Conservation (phyloP, 2,888 invertebrate genomes). For the Meta bourneti region DNA sequence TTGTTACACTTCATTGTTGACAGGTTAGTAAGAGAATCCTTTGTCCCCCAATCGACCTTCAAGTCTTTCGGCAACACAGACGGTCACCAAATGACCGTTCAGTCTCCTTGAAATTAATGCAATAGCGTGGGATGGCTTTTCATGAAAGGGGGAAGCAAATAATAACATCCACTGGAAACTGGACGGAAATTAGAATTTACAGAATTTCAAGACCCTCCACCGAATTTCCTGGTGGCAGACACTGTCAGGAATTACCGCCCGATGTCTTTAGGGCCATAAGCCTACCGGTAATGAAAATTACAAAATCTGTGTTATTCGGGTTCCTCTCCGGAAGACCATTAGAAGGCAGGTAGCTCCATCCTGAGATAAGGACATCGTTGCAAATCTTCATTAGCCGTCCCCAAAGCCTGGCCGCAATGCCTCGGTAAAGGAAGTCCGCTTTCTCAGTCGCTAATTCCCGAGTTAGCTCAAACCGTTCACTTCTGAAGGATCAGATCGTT, state of each 20-base stretch:
- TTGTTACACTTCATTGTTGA: too few species aligned
- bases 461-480: conserved; percentile 48
- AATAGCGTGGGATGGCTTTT: background rate
- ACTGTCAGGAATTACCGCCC: conserved; percentile 16
- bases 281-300: conserved; percentile 65
- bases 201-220: conserved; percentile 10
- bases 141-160: background rate
- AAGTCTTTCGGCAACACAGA: too few species aligned
- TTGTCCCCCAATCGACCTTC: too few species aligned
- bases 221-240: background rate
- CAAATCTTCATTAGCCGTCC: conserved; percentile 71
- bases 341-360: conserved; percentile 19
- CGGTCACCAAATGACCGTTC: too few species aligned
- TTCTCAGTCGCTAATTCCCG: conserved; percentile 45
- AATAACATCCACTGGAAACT: conserved; percentile 3
- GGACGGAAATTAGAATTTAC: conserved; percentile 36
- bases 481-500: conserved; percentile 33
- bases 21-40: too few species aligned
- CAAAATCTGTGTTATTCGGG: conserved; percentile 43
- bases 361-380: conserved; percentile 55
- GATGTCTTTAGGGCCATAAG: conserved; percentile 6
- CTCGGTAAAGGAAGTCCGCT: conserved; percentile 40
- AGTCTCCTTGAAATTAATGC: too few species aligned
- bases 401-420: background rate
- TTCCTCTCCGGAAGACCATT: conserved; percentile 7